phyloP scores from a whole-genome alignment of 2,113 vertebrate species.

The Agapornis roseicollis region DNA sequence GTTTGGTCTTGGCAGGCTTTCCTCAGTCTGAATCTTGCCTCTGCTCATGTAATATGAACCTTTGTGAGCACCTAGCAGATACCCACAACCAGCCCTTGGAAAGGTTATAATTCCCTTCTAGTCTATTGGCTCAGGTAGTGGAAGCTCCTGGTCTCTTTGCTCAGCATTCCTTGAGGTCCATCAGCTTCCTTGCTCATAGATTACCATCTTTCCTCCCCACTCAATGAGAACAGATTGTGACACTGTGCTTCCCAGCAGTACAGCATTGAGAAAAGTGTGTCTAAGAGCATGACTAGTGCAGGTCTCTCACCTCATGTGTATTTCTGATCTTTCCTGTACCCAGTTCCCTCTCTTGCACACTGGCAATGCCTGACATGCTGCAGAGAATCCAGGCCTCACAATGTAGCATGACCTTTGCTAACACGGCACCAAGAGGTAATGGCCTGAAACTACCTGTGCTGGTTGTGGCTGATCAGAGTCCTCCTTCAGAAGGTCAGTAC shows the following conservation, averaged over 20 bases:
- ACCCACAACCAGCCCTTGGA: neutral
- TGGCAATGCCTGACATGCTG: neutral
- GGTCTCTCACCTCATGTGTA: neutral
- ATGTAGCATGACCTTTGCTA: neutral
- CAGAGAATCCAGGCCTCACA: neutral
- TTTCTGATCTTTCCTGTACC: neutral
- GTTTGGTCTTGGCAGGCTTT: neutral
- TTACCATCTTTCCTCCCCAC: neutral
- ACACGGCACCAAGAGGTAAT: neutral
- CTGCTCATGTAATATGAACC: neutral
- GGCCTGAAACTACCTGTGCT: neutral
- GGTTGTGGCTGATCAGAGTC: neutral
- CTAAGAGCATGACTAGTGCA: neutral
- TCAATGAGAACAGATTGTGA: neutral
- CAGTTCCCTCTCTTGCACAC: neutral
- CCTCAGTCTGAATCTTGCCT: neutral
- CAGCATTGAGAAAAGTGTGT: neutral
- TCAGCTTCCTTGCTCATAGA: neutral
- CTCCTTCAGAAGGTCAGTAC: slow-evolving; percentile 19
- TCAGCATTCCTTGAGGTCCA: neutral
- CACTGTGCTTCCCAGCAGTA: neutral
- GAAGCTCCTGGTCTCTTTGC: neutral
- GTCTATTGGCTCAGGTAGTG: neutral
- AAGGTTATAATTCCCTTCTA: neutral
- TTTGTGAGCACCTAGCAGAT: neutral